Percentiles rank a stretch among this genome's conserved stretches.
Conservation (phyloP, 2,888 invertebrate genomes). For the Frankliniella intonsa region DNA sequence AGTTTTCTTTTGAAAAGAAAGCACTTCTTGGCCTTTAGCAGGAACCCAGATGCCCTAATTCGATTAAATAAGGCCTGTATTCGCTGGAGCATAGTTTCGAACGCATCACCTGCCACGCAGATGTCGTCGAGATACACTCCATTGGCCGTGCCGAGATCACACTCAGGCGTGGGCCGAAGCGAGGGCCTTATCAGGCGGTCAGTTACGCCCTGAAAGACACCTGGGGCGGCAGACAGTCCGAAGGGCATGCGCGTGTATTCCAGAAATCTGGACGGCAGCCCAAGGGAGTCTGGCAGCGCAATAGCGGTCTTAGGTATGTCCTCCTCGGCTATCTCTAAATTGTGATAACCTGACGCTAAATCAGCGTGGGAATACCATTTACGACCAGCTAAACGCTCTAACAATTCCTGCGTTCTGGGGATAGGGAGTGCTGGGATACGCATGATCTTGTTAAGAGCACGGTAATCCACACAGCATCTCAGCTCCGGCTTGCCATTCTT, state of each 20-base stretch:
- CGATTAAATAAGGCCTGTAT: too few species aligned
- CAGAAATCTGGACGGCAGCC: neutral
- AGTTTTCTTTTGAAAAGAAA: neutral
- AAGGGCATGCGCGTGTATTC: neutral
- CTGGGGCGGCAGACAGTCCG: neutral
- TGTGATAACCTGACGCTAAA: conserved; percentile 36
- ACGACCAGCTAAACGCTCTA: conserved; percentile 36
- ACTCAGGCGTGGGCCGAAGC: neutral
- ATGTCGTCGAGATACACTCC: neutral
- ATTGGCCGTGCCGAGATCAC: neutral
- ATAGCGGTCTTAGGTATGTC: conserved; percentile 37
- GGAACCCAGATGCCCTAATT: neutral
- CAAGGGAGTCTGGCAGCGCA: neutral
- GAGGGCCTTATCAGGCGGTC: neutral
- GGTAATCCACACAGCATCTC: conserved; percentile 27
- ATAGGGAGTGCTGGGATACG: conserved; percentile 32
- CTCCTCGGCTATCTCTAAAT: conserved; percentile 33
- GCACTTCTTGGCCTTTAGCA: neutral
- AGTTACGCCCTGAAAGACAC: neutral
- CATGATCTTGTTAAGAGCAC: conserved; percentile 34
- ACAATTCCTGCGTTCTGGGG: conserved; percentile 36
- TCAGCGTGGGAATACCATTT: conserved; percentile 36
- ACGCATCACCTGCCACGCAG: neutral
- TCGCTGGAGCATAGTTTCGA: neutral
- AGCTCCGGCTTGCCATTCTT: neutral